A percentile compares a stretch with the other conserved stretches of the same genome.
Evolutionary conservation across 2,797 vertebrate species (phyloP).

Genomic region (Sebastes minor): DNA sequence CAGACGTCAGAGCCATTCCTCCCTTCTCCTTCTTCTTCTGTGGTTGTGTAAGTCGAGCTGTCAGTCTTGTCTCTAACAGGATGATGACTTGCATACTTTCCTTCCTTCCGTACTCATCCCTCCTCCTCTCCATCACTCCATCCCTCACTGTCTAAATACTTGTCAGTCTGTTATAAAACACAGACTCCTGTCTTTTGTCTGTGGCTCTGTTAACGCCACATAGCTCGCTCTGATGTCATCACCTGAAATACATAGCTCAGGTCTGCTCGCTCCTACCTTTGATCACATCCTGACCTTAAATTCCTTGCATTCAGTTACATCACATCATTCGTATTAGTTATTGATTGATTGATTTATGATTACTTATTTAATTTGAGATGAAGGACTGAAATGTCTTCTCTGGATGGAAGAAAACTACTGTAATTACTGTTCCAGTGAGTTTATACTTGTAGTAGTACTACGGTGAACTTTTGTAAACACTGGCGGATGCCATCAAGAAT

Average conservation of each 20-base stretch:
- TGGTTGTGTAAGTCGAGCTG: constrained; percentile 52
- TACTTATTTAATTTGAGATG: neutral
- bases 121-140: constrained; percentile 26
- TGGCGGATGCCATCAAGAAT: neutral
- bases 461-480: neutral
- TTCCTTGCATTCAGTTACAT: neutral
- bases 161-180: constrained; percentile 61
- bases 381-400: neutral
- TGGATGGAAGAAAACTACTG: neutral
- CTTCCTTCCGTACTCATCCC: constrained; percentile 38
- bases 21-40: constrained; percentile 17
- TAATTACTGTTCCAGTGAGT: neutral
- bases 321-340: neutral
- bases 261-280: neutral
- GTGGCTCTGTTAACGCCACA: constrained; percentile 8
- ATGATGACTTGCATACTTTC: constrained; percentile 65
- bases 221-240: constrained; percentile 4
- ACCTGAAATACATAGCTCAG: constrained; percentile 3
- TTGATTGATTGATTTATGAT: too few relatives aligned
- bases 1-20: constrained; percentile 13
- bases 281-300: neutral
- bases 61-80: constrained; percentile 50
- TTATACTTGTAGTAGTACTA: neutral
- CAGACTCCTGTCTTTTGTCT: constrained; percentile 45
- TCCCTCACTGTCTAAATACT: constrained; percentile 60